Evolutionary conservation across 1,140 invertebrate species (phyloP), one percentile per base, ranked within the genome.

Genomic region (Carposina sasakii): DNA sequence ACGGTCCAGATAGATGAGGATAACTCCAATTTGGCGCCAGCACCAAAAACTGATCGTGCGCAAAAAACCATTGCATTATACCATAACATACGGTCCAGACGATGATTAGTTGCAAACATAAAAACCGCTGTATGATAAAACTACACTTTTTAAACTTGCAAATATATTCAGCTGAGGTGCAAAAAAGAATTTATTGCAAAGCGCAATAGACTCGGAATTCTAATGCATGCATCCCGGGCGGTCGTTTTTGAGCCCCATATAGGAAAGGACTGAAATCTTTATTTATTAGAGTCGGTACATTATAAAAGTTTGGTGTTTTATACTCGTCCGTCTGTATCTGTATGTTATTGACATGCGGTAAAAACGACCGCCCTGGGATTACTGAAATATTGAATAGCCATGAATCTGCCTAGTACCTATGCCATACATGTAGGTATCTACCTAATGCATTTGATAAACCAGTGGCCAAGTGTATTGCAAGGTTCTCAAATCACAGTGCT

Each of bases 261-360:
- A n/a, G n/a, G n/a, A n/a, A n/a, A 43, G 10, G 54, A 60, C 67
- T 76, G 55, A 81, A 78, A 81, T 81, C 81, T 81, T 84, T 84
- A 81, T 84, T 81, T 84, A 84, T 84, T 81, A 81, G 77, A 72
- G 79, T 70, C 74, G 60, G 66, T 67, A 81, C 74, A 79, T 75
- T 81, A 76, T 76, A 72, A 76, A 72, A 69, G 52, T 53, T 51
- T 46, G 49, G 57, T 75, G 67, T 70, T 76, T 76, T 78, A 77
- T 61, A 58, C 62, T 47, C 44, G 28, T 54, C 52, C n/a, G n/a
- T n/a, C n/a, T n/a, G n/a, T n/a, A n/a, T n/a, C n/a, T n/a, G 67
- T 71, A 76, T 67, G 56, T 66, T 61, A 74, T 64, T 61, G 49
- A 64, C 48, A 40, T 31, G 31, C 23, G 40, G 43, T 58, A 73